Conservation (phyloP, 2,113 vertebrate species). For the Gambusia holbrooki region DNA sequence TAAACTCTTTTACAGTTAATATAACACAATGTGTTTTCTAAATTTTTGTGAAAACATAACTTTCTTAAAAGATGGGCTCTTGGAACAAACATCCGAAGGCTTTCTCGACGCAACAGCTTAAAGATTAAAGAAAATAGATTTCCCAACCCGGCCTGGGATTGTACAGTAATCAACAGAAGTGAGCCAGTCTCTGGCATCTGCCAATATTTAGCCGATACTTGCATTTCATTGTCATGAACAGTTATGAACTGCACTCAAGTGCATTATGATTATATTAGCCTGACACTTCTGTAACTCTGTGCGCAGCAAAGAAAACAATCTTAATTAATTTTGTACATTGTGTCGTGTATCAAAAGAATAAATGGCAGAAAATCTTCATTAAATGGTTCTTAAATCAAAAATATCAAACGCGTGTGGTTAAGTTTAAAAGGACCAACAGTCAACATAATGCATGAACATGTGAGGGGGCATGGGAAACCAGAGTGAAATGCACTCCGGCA, state of each 20-base stretch:
- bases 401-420: neutral
- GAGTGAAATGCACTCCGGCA: conserved; percentile 1
- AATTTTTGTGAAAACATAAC: too few species aligned
- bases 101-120: too few species aligned
- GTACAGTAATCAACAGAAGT: neutral
- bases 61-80: too few species aligned
- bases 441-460: neutral
- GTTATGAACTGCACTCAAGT: too few species aligned
- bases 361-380: neutral
- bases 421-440: neutral
- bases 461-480: neutral
- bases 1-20: too few species aligned
- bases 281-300: neutral
- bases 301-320: neutral
- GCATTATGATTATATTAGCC: neutral
- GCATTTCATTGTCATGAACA: too few species aligned
- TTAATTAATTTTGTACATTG: neutral
- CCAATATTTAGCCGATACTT: neutral
- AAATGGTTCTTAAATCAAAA: neutral
- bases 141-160: neutral
- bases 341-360: neutral
- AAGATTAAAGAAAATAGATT: too few species aligned
- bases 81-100: too few species aligned
- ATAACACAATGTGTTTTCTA: too few species aligned
- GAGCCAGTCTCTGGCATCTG: too few species aligned